Evolutionary conservation across 2,797 vertebrate species (phyloP).

Genomic region (Argentina silus): DNA sequence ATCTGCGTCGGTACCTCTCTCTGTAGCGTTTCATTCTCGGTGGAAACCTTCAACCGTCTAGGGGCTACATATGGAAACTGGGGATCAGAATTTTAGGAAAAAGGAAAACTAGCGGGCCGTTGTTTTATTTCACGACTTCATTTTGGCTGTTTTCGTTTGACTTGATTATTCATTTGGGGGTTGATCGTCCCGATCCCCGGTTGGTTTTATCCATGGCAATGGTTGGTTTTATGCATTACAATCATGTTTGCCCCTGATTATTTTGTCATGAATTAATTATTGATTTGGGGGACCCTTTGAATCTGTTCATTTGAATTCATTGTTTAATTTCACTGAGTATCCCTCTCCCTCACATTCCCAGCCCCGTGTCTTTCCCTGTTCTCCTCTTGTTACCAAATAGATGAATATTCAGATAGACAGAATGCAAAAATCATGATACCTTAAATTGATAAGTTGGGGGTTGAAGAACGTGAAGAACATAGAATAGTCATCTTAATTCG

Average conservation of each 20-base stretch:
- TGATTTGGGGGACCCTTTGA: constrained; percentile 55
- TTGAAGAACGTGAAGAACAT: constrained; percentile 29
- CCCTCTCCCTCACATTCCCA: constrained; percentile 27
- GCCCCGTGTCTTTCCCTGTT: constrained; percentile 62
- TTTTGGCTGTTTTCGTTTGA: constrained; percentile 31
- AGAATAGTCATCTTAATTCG: constrained; percentile 40
- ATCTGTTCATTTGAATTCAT: constrained; percentile 59
- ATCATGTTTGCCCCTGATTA: constrained; percentile 57
- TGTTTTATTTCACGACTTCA: constrained; percentile 58
- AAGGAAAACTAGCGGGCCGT: constrained; percentile 71
- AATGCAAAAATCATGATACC: constrained; percentile 43
- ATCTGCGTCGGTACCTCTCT: constrained; percentile 64
- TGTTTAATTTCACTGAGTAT: constrained; percentile 78
- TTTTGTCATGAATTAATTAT: constrained; percentile 51
- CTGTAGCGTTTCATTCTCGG: constrained; percentile 59
- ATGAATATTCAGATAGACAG: constrained; percentile 50
- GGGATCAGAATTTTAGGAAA: constrained; percentile 83
- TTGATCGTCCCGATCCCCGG: constrained; percentile 63
- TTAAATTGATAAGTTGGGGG: constrained; percentile 15
- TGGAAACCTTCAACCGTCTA: constrained; percentile 67
- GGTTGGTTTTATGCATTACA: constrained; percentile 46
- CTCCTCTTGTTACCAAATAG: constrained; percentile 75
- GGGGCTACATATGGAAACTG: constrained; percentile 82
- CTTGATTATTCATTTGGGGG: constrained; percentile 47
- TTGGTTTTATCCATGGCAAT: constrained; percentile 58